phyloP scores from a whole-genome alignment of 2,113 vertebrate species.

The Podiceps cristatus region DNA sequence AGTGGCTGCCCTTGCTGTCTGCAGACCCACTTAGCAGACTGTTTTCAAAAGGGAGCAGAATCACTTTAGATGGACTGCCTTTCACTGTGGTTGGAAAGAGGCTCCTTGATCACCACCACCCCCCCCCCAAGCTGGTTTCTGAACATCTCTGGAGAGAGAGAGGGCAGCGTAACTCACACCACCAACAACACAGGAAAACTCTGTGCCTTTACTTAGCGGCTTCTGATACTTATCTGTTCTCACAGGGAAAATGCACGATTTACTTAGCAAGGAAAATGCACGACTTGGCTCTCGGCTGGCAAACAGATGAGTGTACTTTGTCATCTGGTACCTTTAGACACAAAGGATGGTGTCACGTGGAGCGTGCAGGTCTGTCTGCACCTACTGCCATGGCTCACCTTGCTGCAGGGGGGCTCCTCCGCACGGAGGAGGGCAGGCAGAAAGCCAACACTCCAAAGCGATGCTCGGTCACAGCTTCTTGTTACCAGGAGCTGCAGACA shows the following conservation, averaged over 20 bases:
- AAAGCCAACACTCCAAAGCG: neutral
- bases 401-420: neutral
- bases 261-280: neutral
- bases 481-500: neutral
- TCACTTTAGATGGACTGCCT: neutral
- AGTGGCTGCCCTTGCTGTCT: neutral
- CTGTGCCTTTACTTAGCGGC: neutral
- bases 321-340: neutral
- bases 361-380: rapidly evolving
- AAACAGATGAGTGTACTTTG: neutral
- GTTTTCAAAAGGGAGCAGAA: neutral
- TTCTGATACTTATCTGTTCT: neutral
- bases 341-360: neutral
- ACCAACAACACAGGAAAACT: neutral
- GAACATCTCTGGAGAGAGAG: neutral
- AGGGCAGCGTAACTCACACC: neutral
- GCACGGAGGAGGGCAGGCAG: neutral
- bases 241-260: neutral
- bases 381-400: neutral
- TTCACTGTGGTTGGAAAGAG: neutral
- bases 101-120: neutral
- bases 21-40: neutral
- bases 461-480: neutral
- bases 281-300: neutral
- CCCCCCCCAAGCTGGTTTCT: neutral